Percentiles rank a stretch among this genome's conserved stretches.
Conservation (phyloP, 2,113 vertebrate genomes). For the Oreotragus oreotragus region DNA sequence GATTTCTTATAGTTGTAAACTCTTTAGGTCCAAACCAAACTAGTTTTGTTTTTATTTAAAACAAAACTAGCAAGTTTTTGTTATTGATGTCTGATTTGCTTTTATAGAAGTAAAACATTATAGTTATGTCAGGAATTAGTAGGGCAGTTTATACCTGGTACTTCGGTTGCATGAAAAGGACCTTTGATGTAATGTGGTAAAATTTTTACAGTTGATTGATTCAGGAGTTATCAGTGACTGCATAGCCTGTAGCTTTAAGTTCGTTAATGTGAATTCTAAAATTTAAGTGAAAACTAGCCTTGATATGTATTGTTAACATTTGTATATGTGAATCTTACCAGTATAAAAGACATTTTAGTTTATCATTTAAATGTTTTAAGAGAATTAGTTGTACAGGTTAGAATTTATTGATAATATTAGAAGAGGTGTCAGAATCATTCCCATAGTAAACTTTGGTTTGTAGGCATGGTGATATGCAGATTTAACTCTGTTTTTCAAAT, state of each 20-base stretch:
- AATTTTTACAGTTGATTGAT: neutral
- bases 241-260: conserved; percentile 1
- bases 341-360: neutral
- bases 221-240: neutral
- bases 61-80: neutral
- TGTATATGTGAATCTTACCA: neutral
- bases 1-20: neutral
- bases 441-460: neutral
- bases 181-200: conserved; percentile 7
- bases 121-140: neutral
- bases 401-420: neutral
- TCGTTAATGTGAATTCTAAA: neutral
- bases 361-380: neutral
- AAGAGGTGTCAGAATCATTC: neutral
- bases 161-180: conserved; percentile 20
- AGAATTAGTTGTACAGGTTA: neutral
- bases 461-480: neutral
- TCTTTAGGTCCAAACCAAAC: neutral
- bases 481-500: neutral
- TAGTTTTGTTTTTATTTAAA: neutral
- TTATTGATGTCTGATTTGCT: neutral
- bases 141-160: neutral
- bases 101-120: neutral
- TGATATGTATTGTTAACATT: neutral
- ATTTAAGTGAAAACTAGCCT: conserved; percentile 8